Conservation (phyloP, 2,888 invertebrate species). For the Oithona nana region DNA sequence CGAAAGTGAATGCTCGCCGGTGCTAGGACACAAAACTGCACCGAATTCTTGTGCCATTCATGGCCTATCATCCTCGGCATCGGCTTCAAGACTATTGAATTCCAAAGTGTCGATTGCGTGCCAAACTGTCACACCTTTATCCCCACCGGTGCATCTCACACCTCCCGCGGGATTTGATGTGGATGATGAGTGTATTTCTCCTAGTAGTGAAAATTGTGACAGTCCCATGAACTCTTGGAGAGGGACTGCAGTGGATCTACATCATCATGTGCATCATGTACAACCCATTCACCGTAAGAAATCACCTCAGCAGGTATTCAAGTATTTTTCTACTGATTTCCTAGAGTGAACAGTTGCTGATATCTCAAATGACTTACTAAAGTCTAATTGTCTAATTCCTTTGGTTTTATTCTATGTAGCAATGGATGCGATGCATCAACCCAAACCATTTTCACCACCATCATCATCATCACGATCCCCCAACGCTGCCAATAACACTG, state of each 20-base stretch:
- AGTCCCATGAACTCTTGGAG: no score
- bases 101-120: not conserved
- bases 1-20: not conserved
- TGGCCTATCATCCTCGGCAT: no score
- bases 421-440: constrained; percentile 1
- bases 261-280: no score
- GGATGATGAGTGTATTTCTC: not conserved
- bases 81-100: no score
- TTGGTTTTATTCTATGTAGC: no score
- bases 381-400: no score
- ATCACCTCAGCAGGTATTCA: no score
- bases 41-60: constrained; percentile 2
- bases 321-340: no score
- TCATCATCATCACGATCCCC: not conserved
- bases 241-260: not conserved
- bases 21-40: not conserved
- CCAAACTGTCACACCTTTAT: not conserved
- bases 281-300: no score
- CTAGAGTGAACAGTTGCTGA: no score
- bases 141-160: not conserved
- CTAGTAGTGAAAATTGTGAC: not conserved
- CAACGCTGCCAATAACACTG: not conserved
- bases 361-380: no score
- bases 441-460: constrained; percentile 1
- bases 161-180: not conserved